A percentile compares a stretch with the other conserved stretches of the same genome.
Evolutionary conservation across 2,113 vertebrate genomes (phyloP).

Genomic region (Struthio camelus): DNA sequence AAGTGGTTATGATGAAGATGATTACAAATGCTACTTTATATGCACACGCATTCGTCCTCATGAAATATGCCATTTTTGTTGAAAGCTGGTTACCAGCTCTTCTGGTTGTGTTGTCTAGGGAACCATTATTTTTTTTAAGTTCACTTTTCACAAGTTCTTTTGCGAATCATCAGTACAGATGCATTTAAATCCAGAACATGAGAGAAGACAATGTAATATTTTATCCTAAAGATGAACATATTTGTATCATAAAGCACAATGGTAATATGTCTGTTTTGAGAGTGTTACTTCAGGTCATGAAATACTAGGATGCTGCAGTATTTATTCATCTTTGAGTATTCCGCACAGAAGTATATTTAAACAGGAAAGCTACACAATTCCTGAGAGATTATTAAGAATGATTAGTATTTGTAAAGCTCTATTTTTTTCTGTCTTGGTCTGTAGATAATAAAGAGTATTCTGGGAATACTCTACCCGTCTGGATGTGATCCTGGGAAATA

Average conservation of each 20-base stretch:
- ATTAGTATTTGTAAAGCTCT: neutral
- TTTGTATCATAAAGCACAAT: neutral
- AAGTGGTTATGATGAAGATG: neutral
- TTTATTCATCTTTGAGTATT: neutral
- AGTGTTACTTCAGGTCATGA: neutral
- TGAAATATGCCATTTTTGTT: neutral
- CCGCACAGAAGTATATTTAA: neutral
- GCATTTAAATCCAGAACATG: neutral
- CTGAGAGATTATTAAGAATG: neutral
- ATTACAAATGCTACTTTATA: neutral
- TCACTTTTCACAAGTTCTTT: neutral
- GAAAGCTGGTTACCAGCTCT: neutral
- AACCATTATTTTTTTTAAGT: neutral
- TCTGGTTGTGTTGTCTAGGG: neutral
- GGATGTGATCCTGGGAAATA: no score
- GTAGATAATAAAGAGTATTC: neutral
- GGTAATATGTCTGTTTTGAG: neutral
- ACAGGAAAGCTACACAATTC: neutral
- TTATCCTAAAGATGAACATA: neutral
- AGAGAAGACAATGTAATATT: neutral
- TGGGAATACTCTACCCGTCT: no score
- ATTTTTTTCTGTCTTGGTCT: neutral
- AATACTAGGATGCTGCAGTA: neutral
- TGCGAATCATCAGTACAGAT: neutral
- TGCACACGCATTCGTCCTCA: no score